Evolutionary conservation across 2,888 invertebrate genomes (phyloP).

Genomic region (Beris morrisii): DNA sequence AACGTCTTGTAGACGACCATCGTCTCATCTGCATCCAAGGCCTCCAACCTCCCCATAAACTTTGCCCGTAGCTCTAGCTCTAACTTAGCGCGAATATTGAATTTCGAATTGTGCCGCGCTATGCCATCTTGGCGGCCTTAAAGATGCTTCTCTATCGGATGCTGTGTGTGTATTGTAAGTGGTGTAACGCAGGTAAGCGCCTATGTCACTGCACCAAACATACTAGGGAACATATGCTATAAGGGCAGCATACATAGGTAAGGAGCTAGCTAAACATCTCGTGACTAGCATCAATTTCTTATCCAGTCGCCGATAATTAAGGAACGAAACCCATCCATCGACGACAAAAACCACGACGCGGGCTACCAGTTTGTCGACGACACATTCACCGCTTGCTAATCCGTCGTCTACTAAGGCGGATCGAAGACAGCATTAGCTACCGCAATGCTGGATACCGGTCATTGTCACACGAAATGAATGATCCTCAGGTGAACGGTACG

Average conservation of each 20-base stretch:
- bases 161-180: background rate
- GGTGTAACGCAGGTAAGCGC: background rate
- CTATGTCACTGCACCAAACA: background rate
- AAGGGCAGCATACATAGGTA: constrained; percentile 4
- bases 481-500: constrained; percentile 1
- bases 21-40: constrained; percentile 21
- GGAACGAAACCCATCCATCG: constrained; percentile 19
- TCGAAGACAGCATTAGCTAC: constrained; percentile 7
- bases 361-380: background rate
- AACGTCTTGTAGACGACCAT: constrained; percentile 28
- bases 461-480: constrained; percentile 3
- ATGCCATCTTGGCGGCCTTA: background rate
- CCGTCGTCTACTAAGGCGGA: background rate
- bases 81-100: constrained; percentile 11
- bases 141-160: too few relatives aligned
- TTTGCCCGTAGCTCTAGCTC: background rate
- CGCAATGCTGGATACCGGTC: background rate
- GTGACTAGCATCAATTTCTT: constrained; percentile 33
- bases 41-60: constrained; percentile 1
- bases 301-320: constrained; percentile 31
- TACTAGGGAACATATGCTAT: constrained; percentile 9
- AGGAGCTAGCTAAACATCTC: constrained; percentile 26
- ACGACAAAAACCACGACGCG: background rate
- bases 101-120: background rate
- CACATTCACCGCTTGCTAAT: background rate